A percentile compares a stretch with the other conserved stretches of the same genome.
These are phyloP conservation scores for Erannis defoliaria DNA, from an alignment of 2,888 invertebrate genomes.

Conservation along the genomic window DNA sequence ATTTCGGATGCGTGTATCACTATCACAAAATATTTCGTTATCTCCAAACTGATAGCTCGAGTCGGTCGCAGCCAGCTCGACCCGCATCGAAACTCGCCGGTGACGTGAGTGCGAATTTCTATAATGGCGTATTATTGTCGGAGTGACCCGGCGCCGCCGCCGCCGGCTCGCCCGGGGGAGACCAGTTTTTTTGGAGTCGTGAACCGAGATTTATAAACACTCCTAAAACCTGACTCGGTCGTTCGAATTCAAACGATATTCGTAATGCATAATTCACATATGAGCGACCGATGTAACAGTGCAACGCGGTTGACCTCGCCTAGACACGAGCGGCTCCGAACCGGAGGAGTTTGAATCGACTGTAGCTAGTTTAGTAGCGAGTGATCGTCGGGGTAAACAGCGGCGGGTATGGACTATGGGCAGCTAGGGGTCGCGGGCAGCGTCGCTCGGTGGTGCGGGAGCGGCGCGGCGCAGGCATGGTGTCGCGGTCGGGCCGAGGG, in stretches of 20 bases:
- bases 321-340: neutral
- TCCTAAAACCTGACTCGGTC: slow-evolving; percentile 58
- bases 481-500: slow-evolving; percentile 63
- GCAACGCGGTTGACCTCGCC: slow-evolving; percentile 57
- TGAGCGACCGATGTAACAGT: slow-evolving; percentile 53
- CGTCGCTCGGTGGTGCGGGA: slow-evolving; percentile 47
- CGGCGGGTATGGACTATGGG: slow-evolving; percentile 29
- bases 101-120: slow-evolving; percentile 33
- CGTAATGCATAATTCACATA: slow-evolving; percentile 65
- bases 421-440: slow-evolving; percentile 25
- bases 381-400: slow-evolving; percentile 20
- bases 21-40: slow-evolving; percentile 13
- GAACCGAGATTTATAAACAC: slow-evolving; percentile 51
- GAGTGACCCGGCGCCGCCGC: slow-evolving; percentile 42
- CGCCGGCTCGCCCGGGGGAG: slow-evolving; percentile 31
- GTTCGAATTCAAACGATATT: slow-evolving; percentile 62
- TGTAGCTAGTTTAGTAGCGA: neutral
- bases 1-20: slow-evolving; percentile 8
- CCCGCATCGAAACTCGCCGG: slow-evolving; percentile 17
- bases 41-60: slow-evolving; percentile 16
- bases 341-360: slow-evolving; percentile 5
- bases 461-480: slow-evolving; percentile 63
- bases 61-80: neutral
- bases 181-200: slow-evolving; percentile 46
- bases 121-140: slow-evolving; percentile 26